Percentiles rank a stretch among this genome's conserved stretches.
Conservation (phyloP, 2,113 vertebrate genomes). For the Sigmodon hispidus region DNA sequence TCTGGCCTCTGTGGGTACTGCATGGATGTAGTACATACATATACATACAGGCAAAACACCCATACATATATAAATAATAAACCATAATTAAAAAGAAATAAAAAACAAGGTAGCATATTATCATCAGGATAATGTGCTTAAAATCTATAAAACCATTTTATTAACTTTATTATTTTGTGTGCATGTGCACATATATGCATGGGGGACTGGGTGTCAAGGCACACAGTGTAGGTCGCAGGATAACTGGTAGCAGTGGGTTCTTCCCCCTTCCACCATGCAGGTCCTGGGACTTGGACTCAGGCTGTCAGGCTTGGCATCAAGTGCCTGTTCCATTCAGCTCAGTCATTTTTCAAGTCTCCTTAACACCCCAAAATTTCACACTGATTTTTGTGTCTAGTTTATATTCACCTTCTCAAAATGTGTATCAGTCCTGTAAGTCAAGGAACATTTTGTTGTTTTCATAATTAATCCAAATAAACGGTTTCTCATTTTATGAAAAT, state of each 20-base stretch:
- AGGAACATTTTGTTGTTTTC: conserved; percentile 60
- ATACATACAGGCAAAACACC: not conserved
- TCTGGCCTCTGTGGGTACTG: not conserved
- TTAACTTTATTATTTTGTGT: not conserved
- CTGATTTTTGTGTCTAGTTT: conserved; percentile 46
- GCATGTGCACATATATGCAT: not conserved
- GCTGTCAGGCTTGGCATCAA: not conserved
- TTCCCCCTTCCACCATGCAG: no score
- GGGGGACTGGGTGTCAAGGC: not conserved
- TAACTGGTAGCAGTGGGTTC: no score
- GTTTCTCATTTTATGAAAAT: conserved; percentile 53
- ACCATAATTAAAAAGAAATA: not conserved
- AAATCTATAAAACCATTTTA: not conserved
- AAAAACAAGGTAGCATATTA: not conserved
- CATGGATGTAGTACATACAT: not conserved
- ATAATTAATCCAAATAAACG: conserved; percentile 61
- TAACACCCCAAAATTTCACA: not conserved
- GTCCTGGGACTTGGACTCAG: not conserved
- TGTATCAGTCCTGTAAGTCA: conserved; percentile 50
- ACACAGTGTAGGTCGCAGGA: not conserved
- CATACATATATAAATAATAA: not conserved
- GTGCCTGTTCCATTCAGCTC: not conserved
- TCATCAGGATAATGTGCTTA: not conserved
- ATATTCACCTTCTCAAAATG: conserved; percentile 48
- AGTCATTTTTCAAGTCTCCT: not conserved